These are phyloP conservation scores for Anastrepha obliqua DNA, from an alignment of 1,140 invertebrate species.

Conservation along the genomic window DNA sequence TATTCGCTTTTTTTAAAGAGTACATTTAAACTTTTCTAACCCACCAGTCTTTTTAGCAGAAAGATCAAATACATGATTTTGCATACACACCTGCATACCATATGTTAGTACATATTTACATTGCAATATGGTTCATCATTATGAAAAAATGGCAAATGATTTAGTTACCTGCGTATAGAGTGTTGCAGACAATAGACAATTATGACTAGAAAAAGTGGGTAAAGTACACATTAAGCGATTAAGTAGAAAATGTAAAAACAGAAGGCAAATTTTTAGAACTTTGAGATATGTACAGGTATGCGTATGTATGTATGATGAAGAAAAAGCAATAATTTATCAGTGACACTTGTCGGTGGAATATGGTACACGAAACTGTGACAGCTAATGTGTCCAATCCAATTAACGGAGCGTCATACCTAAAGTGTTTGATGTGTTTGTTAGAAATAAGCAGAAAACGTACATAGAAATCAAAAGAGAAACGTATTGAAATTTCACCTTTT, in stretches of 20 bases:
- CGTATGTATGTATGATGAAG: neutral
- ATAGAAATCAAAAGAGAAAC: neutral
- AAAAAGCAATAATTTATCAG: constrained; percentile 3
- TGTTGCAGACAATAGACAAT: neutral
- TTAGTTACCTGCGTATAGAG: neutral
- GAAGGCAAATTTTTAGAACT: neutral
- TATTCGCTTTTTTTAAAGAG: too few species aligned
- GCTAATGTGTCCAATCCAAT: neutral
- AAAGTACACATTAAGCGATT: constrained; percentile 25
- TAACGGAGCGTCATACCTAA: constrained; percentile 2
- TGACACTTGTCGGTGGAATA: neutral
- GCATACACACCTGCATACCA: neutral
- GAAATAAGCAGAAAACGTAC: neutral
- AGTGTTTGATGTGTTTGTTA: neutral
- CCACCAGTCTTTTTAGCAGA: neutral
- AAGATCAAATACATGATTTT: neutral
- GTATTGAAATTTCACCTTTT: neutral
- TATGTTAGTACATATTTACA: neutral
- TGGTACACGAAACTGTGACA: constrained; percentile 32
- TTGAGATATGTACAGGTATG: too few species aligned
- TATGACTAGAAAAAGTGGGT: constrained; percentile 18
- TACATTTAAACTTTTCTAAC: neutral
- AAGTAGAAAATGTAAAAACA: constrained; percentile 19
- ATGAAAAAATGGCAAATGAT: neutral
- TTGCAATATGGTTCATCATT: neutral